Percentiles rank a stretch among this genome's conserved stretches.
Evolutionary conservation across 2,113 vertebrate species (phyloP).

Genomic region (Oplegnathus fasciatus): DNA sequence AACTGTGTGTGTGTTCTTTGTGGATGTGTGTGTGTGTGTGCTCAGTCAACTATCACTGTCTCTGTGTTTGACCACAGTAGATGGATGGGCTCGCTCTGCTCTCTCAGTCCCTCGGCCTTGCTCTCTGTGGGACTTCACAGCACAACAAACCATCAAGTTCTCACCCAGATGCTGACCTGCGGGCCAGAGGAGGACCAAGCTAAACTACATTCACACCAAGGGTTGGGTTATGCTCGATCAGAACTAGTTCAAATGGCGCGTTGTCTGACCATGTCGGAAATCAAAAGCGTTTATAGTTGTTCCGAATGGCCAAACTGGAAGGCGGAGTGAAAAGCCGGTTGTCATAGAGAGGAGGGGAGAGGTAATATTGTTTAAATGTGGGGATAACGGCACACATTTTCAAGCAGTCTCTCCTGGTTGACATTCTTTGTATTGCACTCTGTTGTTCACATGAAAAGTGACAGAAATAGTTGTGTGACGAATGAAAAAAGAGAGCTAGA

Average conservation of each 20-base stretch:
- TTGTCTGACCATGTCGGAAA: neutral
- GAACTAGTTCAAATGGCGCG: neutral
- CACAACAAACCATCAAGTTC: conserved; percentile 46
- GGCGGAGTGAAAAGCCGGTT: neutral
- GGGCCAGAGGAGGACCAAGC: neutral
- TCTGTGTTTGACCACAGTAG: conserved; percentile 39
- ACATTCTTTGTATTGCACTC: no score
- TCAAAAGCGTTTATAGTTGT: neutral
- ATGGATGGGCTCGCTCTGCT: conserved; percentile 29
- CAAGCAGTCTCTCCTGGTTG: no score
- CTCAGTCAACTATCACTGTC: conserved; percentile 26
- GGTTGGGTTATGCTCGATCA: neutral
- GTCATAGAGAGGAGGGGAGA: neutral
- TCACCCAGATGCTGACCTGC: conserved; percentile 7
- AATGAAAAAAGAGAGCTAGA: neutral
- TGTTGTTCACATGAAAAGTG: neutral
- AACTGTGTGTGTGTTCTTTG: neutral
- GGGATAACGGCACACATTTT: neutral
- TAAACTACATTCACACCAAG: conserved; percentile 9
- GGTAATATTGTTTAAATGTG: neutral
- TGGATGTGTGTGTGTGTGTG: conserved; percentile 20
- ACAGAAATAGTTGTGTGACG: neutral
- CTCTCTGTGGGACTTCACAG: conserved; percentile 27
- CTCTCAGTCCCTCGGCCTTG: neutral
- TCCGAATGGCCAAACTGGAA: neutral